A percentile compares a stretch with the other conserved stretches of the same genome.
phyloP scores from a whole-genome alignment of 2,113 vertebrate genomes.

The Leiothrix lutea region DNA sequence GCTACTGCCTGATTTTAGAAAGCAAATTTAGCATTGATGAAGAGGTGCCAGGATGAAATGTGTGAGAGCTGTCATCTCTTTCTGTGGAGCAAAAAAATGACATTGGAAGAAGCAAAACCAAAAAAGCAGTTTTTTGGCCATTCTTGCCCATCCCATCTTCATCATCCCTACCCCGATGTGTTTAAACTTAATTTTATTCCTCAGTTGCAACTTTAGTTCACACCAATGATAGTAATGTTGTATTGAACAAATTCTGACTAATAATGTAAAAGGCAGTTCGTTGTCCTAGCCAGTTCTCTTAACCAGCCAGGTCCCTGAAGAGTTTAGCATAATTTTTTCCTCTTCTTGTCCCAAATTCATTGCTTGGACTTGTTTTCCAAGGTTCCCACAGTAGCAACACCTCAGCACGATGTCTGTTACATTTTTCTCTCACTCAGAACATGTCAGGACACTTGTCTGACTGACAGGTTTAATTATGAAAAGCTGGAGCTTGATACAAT shows the following conservation, averaged over 20 bases:
- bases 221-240: background rate
- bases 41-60: background rate
- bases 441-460: background rate
- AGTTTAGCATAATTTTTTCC: background rate
- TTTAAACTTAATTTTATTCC: background rate
- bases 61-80: background rate
- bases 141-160: background rate
- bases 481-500: background rate
- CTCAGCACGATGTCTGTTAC: background rate
- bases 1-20: background rate
- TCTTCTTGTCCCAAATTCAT: background rate
- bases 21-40: slow-evolving; percentile 5
- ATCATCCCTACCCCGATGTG: background rate
- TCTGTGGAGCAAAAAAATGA: background rate
- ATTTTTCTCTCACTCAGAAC: background rate
- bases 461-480: slow-evolving; percentile 43
- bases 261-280: background rate
- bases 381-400: background rate
- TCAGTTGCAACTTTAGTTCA: background rate
- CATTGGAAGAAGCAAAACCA: background rate
- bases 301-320: background rate
- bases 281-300: background rate
- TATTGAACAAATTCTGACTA: background rate
- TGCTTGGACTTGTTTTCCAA: background rate
- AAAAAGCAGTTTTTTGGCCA: background rate